Base-by-base conservation (phyloP, 1,140 invertebrate genomes). In the Drosophila melanica region DNA sequence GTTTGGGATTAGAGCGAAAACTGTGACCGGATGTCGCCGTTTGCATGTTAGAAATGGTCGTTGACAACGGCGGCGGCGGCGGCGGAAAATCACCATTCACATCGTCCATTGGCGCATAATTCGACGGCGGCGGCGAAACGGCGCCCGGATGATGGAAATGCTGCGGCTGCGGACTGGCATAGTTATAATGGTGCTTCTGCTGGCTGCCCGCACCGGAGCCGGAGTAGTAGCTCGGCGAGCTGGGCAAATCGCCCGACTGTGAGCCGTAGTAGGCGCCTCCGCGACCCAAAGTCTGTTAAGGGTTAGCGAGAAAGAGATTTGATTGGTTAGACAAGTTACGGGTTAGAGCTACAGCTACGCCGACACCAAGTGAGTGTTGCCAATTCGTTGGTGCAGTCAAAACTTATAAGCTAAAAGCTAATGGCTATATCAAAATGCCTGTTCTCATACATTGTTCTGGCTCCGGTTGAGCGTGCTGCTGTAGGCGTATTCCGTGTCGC, bases 401-500 rank as follows among this genome's bases (percentile, higher is more conserved):
- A 47, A 59, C 44, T 47, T 20, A 39, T 30, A 12, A n/a, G n/a
- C 33, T 50, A 39, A 37, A 10, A 30, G 1, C 7, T 3, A 20
- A 33, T 18, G n/a, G 23, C 47, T 8, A 8, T 8, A 8, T 35
- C 7, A 65, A 71, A 45, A 20, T 20, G 20, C 14, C 48, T 51
- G 58, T 41, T 81, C 90, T 81, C 90, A 81, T 92, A 92, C 90
- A 91, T 92, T 91, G 74, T 91, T 92, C 51, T 90, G 90, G 75
- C 85, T 90, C 63, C 69, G 84, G 69, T 92, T 90, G 47, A 85
- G 58, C 16, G 79, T 81, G 53, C 81, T 78, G 48, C 81, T 77
- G 48, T 91, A 89, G 16, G 81, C 78, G 44, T 89, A 91, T 51
- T 94, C 93, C 4, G 92, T 92, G 77, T 94, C 94, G 55, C 93